A percentile compares a stretch with the other conserved stretches of the same genome.
These are phyloP conservation scores for Laothoe populi DNA, from an alignment of 2,888 invertebrate species.

Conservation along the genomic window DNA sequence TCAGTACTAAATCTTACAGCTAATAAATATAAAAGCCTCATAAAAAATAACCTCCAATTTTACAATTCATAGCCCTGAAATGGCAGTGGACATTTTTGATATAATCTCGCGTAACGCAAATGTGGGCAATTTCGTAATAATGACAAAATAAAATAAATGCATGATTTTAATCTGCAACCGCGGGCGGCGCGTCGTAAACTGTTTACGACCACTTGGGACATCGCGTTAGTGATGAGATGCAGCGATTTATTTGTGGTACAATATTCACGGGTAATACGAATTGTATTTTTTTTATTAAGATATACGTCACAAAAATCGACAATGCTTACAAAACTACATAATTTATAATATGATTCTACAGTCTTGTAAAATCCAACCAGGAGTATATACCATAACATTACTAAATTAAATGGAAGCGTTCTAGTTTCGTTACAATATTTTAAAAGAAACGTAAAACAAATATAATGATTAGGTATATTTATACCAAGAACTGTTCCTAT, in stretches of 20 bases:
- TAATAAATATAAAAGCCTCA: neutral
- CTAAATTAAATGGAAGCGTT: no score
- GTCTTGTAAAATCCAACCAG: no score
- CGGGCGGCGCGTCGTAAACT: slow-evolving; percentile 75
- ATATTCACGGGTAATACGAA: neutral
- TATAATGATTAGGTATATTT: no score
- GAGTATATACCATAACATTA: no score
- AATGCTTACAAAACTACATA: no score
- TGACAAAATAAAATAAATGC: slow-evolving; percentile 81
- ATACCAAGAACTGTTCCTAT: no score
- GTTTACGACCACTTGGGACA: slow-evolving; percentile 72
- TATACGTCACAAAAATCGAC: no score
- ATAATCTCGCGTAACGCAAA: slow-evolving; percentile 22
- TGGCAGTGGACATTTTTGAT: slow-evolving; percentile 16
- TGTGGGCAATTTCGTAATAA: slow-evolving; percentile 64
- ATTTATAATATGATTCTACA: no score
- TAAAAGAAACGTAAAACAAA: no score
- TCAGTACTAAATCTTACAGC: neutral
- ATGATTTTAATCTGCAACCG: slow-evolving; percentile 78
- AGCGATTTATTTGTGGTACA: slow-evolving; percentile 32
- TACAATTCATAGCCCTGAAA: slow-evolving; percentile 27
- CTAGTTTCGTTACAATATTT: no score
- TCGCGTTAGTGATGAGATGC: slow-evolving; percentile 39
- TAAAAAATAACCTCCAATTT: slow-evolving; percentile 15
- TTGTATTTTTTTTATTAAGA: no score